phyloP scores from a whole-genome alignment of 2,888 invertebrate species.

The Therioaphis trifolii region DNA sequence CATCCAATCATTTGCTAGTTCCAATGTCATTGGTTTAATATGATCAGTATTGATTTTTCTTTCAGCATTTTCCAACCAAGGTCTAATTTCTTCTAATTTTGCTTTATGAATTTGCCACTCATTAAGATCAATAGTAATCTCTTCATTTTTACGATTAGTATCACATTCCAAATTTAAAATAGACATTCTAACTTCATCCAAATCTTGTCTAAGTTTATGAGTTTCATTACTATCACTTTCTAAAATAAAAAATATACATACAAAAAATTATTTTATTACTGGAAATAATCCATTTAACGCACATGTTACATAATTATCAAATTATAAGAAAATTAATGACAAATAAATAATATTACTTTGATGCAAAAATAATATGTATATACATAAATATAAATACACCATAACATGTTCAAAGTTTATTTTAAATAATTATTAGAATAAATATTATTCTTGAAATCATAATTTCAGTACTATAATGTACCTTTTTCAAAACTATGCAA shows the following conservation, averaged over 20 bases:
- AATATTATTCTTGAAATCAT: no score
- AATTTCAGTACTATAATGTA: no score
- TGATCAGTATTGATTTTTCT: slow-evolving; percentile 77
- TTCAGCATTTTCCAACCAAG: slow-evolving; percentile 90
- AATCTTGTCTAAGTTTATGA: slow-evolving; percentile 55
- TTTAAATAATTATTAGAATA: no score
- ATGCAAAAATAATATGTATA: not conserved
- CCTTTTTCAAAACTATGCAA: slow-evolving; percentile 56
- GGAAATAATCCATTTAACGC: no score
- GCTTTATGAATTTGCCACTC: slow-evolving; percentile 62
- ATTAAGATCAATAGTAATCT: slow-evolving; percentile 52
- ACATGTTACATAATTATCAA: no score
- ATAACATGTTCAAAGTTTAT: no score
- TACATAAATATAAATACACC: not conserved
- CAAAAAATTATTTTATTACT: no score
- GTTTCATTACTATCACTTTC: slow-evolving; percentile 57
- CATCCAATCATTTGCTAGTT: slow-evolving; percentile 85
- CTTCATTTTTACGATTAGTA: slow-evolving; percentile 57
- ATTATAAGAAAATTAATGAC: no score
- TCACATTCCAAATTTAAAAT: slow-evolving; percentile 51
- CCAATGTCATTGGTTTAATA: slow-evolving; percentile 75
- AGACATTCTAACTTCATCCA: slow-evolving; percentile 55
- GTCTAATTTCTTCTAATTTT: slow-evolving; percentile 62
- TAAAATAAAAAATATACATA: slow-evolving; percentile 7
- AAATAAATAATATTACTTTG: no score